phyloP scores from a whole-genome alignment of 2,888 invertebrate genomes.

The Elmis aenea region DNA sequence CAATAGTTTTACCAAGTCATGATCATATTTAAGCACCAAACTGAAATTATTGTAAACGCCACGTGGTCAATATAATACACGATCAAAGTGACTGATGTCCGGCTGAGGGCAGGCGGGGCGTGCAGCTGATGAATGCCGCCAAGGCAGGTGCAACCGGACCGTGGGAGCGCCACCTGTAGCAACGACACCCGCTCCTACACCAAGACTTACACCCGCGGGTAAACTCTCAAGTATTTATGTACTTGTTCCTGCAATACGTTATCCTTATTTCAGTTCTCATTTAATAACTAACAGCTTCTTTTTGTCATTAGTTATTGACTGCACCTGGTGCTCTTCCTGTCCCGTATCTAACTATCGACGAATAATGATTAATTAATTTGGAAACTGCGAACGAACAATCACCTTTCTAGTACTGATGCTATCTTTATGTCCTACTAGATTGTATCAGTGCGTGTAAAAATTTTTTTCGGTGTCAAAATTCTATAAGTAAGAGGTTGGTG shows the following conservation, averaged over 20 bases:
- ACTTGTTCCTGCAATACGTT: constrained; percentile 21
- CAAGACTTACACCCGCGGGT: constrained; percentile 25
- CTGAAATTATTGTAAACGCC: constrained; percentile 15
- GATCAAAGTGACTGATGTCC: constrained; percentile 12
- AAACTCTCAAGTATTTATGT: constrained; percentile 17
- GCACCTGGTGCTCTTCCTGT: constrained; percentile 20
- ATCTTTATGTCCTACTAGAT: no score
- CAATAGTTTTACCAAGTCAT: no score
- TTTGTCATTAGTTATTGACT: constrained; percentile 15
- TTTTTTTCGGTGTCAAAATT: no score
- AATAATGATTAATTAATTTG: constrained; percentile 17
- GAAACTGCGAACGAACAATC: constrained; percentile 13
- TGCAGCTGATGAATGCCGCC: constrained; percentile 27
- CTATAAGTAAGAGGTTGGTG: no score
- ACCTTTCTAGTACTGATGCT: no score
- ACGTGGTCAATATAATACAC: constrained; percentile 16
- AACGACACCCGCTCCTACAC: constrained; percentile 24
- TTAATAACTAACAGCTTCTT: constrained; percentile 18
- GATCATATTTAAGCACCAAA: no score
- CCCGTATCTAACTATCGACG: constrained; percentile 16
- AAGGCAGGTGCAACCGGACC: constrained; percentile 30
- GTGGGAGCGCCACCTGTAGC: constrained; percentile 34
- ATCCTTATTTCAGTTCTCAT: constrained; percentile 18
- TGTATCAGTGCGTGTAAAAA: no score
- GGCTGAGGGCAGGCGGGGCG: constrained; percentile 9